Base-by-base conservation (phyloP, 2,113 vertebrate genomes). In the Rhea americana region DNA sequence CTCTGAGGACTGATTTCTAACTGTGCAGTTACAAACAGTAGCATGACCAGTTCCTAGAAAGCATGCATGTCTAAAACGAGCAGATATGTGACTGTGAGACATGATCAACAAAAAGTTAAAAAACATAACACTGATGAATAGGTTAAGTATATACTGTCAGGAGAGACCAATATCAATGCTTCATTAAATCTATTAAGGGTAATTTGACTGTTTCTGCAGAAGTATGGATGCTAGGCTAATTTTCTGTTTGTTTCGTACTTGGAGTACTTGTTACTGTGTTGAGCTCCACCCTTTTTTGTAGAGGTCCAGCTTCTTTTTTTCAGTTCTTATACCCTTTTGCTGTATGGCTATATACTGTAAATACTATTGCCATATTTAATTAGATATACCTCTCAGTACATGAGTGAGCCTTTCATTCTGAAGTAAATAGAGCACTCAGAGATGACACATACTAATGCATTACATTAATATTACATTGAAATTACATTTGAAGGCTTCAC, bases 401-500 rank as follows among this genome's bases (percentile, higher is more conserved):
- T 59, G 63, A 95, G 76, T 50, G 28, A n/a, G 70, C 87, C 55
- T 77, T 82, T 80, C 3, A 0, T 35, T 85, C 76, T 70, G 79
- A 71, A 70, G 74, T 17, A 30, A 11, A 70, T 67, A 79, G 39
- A 93, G 62, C 43, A 56, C 89, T 94, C 51, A 47, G 85, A 79
- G 67, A 87, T 92, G 67, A 50, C 59, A 62, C 10, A 5, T 20
- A 85, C 87, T 87, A 92, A 92, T 87, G 75, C 79, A 59, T 59
- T 35, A 35, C 35, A 35, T 35, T 35, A 82, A 15, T 50, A 74
- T 92, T 93, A 87, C 68, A 51, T 20, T 85, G 79, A 92, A 96
- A 93, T 95, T 92, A 62, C 65, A 45, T 94, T 94, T 91, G 87
- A 95, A 94, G 87, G 41, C 56, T 91, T 94, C 82, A 92, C 32